A percentile compares a stretch with the other conserved stretches of the same genome.
Evolutionary conservation across 2,797 vertebrate genomes (phyloP).

Genomic region (Simalia tracyae): DNA sequence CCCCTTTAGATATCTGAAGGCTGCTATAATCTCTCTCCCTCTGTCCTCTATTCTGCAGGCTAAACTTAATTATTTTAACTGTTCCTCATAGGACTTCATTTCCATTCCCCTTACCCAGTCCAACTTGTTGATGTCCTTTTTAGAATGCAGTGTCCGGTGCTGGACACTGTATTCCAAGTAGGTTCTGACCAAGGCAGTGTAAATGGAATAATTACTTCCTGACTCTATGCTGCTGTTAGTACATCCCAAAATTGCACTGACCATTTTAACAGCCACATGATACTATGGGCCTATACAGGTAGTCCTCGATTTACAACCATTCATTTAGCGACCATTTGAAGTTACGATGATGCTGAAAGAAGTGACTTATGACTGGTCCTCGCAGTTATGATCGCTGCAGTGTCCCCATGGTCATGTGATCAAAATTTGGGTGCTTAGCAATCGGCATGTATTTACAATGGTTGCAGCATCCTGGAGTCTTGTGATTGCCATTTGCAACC

Average conservation of each 20-base stretch:
- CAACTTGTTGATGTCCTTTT: not conserved
- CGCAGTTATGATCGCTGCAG: too few relatives aligned
- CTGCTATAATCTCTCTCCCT: not conserved
- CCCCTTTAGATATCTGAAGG: not conserved
- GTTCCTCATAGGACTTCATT: not conserved
- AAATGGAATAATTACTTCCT: not conserved
- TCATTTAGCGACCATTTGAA: too few relatives aligned
- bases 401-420: too few relatives aligned
- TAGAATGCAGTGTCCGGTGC: not conserved
- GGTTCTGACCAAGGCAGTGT: not conserved
- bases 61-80: not conserved
- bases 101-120: not conserved
- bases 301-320: too few relatives aligned
- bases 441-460: too few relatives aligned
- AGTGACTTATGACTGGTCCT: too few relatives aligned
- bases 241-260: not conserved
- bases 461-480: too few relatives aligned
- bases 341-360: too few relatives aligned
- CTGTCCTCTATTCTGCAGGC: not conserved
- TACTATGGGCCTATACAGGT: not conserved
- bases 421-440: too few relatives aligned
- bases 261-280: not conserved
- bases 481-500: too few relatives aligned
- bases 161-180: not conserved
- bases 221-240: not conserved